phyloP scores from a whole-genome alignment of 2,888 invertebrate species.

The Coenonympha glycerion region DNA sequence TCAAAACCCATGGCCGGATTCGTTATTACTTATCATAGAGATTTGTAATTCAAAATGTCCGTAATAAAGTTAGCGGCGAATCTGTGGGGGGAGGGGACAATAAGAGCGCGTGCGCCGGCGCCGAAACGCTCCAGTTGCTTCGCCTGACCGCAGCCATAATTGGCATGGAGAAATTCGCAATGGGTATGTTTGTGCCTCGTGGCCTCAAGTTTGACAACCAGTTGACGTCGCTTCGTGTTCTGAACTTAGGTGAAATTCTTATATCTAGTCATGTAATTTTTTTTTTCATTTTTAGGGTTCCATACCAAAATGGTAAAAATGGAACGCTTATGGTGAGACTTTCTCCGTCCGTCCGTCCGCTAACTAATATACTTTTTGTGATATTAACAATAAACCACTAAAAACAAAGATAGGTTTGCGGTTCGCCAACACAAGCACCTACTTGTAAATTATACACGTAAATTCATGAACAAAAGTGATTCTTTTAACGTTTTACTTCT shows the following conservation, averaged over 20 bases:
- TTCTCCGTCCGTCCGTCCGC: too few relatives aligned
- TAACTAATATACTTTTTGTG: too few relatives aligned
- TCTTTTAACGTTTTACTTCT: too few relatives aligned
- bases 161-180: slow-evolving; percentile 21
- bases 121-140: slow-evolving; percentile 67
- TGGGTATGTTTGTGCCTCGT: neutral
- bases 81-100: slow-evolving; percentile 35
- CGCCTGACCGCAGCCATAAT: slow-evolving; percentile 39
- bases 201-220: slow-evolving; percentile 4
- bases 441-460: too few relatives aligned
- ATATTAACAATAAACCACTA: too few relatives aligned
- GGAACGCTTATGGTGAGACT: too few relatives aligned
- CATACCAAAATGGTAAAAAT: too few relatives aligned
- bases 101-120: slow-evolving; percentile 58
- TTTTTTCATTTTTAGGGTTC: too few relatives aligned
- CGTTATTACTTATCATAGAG: slow-evolving; percentile 40
- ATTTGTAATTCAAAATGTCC: slow-evolving; percentile 59
- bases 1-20: slow-evolving; percentile 25
- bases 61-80: slow-evolving; percentile 47
- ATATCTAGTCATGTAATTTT: too few relatives aligned
- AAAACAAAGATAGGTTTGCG: too few relatives aligned
- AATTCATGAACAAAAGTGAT: too few relatives aligned
- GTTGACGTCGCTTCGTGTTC: neutral
- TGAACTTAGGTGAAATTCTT: neutral
- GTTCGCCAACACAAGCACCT: too few relatives aligned